Conservation (phyloP, 2,888 invertebrate species). For the Chironomus tentans region DNA sequence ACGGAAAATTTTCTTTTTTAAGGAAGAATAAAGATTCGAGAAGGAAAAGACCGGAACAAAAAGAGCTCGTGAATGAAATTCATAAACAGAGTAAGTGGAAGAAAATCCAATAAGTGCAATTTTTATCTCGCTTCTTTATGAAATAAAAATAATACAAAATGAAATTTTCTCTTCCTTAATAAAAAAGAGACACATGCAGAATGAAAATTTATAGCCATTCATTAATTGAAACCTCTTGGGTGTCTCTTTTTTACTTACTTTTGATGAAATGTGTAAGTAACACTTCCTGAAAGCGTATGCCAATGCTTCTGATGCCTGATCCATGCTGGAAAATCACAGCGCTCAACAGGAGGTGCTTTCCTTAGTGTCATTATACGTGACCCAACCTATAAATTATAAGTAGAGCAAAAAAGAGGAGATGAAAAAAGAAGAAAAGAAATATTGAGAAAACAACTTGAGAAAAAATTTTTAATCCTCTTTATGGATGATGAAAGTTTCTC, state of each 20-base stretch:
- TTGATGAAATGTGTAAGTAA: slow-evolving; percentile 78
- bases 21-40: neutral
- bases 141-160: neutral
- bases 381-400: slow-evolving; percentile 36
- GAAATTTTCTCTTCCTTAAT: neutral
- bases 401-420: neutral
- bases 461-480: neutral
- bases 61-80: slow-evolving; percentile 26
- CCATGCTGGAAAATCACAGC: slow-evolving; percentile 81
- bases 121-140: neutral
- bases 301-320: slow-evolving; percentile 75
- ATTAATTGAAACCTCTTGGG: neutral
- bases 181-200: neutral
- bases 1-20: neutral
- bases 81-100: neutral
- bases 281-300: slow-evolving; percentile 81
- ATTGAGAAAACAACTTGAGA: neutral
- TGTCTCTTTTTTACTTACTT: slow-evolving; percentile 36
- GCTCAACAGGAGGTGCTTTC: slow-evolving; percentile 41
- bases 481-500: neutral
- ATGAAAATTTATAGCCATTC: neutral
- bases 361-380: slow-evolving; percentile 43
- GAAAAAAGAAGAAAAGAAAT: neutral
- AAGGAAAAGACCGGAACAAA: slow-evolving; percentile 21
- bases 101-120: neutral